Evolutionary conservation across 2,888 invertebrate species (phyloP), one percentile per base, ranked within the genome.

Genomic region (Drepana falcataria): DNA sequence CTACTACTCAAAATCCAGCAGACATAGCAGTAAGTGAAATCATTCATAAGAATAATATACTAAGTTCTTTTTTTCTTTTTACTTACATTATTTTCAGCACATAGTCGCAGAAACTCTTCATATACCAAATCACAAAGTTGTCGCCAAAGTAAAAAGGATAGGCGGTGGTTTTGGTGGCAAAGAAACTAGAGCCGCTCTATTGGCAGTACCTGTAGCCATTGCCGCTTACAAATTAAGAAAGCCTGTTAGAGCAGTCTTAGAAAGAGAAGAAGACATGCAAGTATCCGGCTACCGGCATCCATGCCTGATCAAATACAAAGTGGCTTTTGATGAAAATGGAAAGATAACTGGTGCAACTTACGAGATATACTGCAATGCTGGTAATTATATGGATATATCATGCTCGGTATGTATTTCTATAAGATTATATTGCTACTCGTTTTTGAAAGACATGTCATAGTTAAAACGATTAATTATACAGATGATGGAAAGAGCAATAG

Each of bases 111-210:
- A 92, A 63, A 90, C 93, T 33, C 87, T 97, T 47, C 91, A 91
- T 47, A 88, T 96, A 56, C 93, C 94, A 0, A 93, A 92, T 58
- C 93, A 94, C 73, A 93, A 94, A 84, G 88, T 97, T 5, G 90
- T 93, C 2, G 92, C 93, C 40, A 93, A 93, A 79, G 95, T 95
- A 0, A 96, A 96, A 79, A 91, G 97, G 67, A 83, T 97, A 55
- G 97, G 96, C 1, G 97, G 97, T 41, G 97, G 96, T 49, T 97
- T 97, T 78, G 97, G 97, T 9, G 97, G 97, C 0, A 97, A 97
- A 83, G 97, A 97, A 85, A 93, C 95, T 0, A 92, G 95, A 64
- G 83, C 92, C 2, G 69, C 85, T 2, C 64, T 94, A 5, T 73
- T 95, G 35, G 93, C 93, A 2, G 68, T 95, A 21, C 94, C 95